Evolutionary conservation across 2,797 vertebrate genomes (phyloP).

Genomic region (Syngnathus acus): DNA sequence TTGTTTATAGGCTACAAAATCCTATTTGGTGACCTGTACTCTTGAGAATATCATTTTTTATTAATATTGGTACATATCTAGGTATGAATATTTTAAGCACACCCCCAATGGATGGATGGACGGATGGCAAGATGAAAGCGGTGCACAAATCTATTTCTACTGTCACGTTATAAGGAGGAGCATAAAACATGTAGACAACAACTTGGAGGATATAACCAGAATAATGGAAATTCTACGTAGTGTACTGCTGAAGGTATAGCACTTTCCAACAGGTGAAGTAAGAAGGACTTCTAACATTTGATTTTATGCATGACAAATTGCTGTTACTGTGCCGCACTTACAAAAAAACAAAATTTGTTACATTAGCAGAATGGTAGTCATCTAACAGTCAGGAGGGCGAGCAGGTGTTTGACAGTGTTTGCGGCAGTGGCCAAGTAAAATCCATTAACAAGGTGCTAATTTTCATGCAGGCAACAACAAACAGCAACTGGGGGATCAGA

Average conservation of each 20-base stretch:
- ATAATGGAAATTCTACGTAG: neutral
- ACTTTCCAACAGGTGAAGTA: neutral
- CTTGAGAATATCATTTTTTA: neutral
- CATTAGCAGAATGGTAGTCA: conserved; percentile 23
- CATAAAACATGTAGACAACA: neutral
- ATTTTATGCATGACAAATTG: neutral
- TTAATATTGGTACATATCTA: no score
- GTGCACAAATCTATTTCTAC: no score
- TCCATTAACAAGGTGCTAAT: conserved; percentile 8
- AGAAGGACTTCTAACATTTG: neutral
- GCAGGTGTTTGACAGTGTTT: conserved; percentile 13
- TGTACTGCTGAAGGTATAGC: neutral
- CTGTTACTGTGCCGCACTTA: neutral
- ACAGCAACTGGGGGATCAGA: conserved; percentile 17
- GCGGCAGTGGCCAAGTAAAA: conserved; percentile 14
- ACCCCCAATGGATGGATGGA: no score
- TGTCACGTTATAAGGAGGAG: no score
- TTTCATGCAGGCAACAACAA: conserved; percentile 9
- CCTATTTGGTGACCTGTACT: neutral
- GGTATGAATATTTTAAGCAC: no score
- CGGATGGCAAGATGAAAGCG: no score
- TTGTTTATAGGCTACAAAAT: neutral
- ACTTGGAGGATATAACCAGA: neutral
- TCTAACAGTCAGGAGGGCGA: conserved; percentile 2
- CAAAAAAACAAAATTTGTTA: neutral